Evolutionary conservation across 2,888 invertebrate species (phyloP), one percentile per base, ranked within the genome.

Genomic region (Schizaphis graminum): DNA sequence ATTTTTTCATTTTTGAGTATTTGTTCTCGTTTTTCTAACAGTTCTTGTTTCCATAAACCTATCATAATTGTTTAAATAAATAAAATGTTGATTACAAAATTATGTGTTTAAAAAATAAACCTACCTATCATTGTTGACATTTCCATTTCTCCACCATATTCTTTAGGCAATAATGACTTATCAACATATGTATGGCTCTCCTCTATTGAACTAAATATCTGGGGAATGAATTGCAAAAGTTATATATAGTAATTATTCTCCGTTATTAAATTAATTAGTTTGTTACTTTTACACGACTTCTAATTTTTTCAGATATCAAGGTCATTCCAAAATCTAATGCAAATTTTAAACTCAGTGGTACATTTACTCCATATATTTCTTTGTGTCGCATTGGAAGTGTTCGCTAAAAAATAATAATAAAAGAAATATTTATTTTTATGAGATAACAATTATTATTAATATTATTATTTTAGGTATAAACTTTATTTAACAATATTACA

Each of bases 351-450:
- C 97, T 96, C 35, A 97, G 95, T 3, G 98, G 97, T 53, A 98
- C 96, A 95, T 98, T 97, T 67, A 98, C 96, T 94, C 97, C 96
- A 95, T 98, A 97, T 84, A 98, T 97, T 95, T 97, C 97, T 96
- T 98, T 98, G 96, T 98, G 98, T 35, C 98, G 96, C 96, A 98
- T 97, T 28, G 98, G 98, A 94, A 97, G 95, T 0, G 98, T 97
- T 96, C 98, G 97, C 97, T 97, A 96, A 89, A 96, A 96, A 95
- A 41, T 21, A 56, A 87, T 56, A 44, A 85, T 91, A 91, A 85
- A 61, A 13, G 21, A 56, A 57, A 61, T 16, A 57, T 56, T 84
- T 57, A 57, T 57, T 41, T 67, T 61, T 91, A 56, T 91, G 44
- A 44, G 3, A 28, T 91, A 44, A 56, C 10, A 57, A 44, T 56